phyloP scores from a whole-genome alignment of 2,113 vertebrate genomes.

The Macaca nemestrina region DNA sequence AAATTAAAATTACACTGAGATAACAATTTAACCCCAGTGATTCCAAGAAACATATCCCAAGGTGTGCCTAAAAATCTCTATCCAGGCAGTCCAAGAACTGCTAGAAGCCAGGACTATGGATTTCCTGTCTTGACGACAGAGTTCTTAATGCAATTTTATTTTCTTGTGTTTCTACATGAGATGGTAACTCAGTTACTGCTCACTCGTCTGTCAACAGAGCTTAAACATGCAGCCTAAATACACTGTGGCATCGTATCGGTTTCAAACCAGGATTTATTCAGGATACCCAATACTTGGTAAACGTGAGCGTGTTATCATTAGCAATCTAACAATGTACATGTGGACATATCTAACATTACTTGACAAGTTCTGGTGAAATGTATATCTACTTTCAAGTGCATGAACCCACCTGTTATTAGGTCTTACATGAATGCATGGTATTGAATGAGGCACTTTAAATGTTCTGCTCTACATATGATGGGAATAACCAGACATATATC shows the following conservation, averaged over 20 bases:
- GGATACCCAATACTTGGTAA: not conserved
- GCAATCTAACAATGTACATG: not conserved
- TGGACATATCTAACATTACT: not conserved
- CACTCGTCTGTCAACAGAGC: not conserved
- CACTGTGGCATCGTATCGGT: not conserved
- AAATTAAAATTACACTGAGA: not conserved
- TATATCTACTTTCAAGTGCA: not conserved
- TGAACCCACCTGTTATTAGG: no score
- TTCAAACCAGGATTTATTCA: not conserved
- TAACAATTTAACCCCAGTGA: constrained; percentile 27
- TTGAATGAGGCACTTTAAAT: not conserved
- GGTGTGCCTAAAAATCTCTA: not conserved
- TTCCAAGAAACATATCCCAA: not conserved
- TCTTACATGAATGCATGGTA: not conserved
- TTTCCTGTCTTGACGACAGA: not conserved
- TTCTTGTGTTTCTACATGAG: constrained; percentile 5
- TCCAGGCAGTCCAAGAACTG: not conserved
- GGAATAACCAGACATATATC: not conserved
- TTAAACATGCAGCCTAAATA: not conserved
- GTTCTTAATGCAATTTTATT: constrained; percentile 6
- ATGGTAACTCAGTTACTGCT: not conserved
- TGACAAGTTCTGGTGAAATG: not conserved
- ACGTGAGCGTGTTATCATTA: not conserved
- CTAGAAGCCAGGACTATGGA: not conserved
- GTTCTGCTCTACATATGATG: not conserved